A percentile compares a stretch with the other conserved stretches of the same genome.
Evolutionary conservation across 2,888 invertebrate species (phyloP).

Genomic region (Spisula solida): DNA sequence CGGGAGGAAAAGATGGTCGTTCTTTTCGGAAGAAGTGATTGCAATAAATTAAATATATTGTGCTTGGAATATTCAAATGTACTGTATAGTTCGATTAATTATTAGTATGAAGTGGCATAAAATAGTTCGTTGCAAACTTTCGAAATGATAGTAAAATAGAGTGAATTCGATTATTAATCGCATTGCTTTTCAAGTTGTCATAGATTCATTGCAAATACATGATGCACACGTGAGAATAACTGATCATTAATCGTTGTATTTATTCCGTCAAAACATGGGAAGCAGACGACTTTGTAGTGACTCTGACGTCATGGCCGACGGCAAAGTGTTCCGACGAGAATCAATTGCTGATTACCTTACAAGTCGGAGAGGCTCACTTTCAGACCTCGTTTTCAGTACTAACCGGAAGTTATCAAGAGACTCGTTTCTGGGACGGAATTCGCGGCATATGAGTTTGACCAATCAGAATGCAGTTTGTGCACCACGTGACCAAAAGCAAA

Average conservation of each 20-base stretch:
- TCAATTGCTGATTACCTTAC: conserved; percentile 61
- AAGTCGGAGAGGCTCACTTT: conserved; percentile 64
- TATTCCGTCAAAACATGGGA: conserved; percentile 12
- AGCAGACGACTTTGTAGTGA: conserved; percentile 62
- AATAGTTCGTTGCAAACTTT: background rate
- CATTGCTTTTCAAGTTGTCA: background rate
- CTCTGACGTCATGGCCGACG: conserved; percentile 43
- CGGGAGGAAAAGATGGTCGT: background rate
- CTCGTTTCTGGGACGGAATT: conserved; percentile 36
- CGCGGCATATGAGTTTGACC: conserved; percentile 58
- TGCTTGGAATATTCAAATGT: background rate
- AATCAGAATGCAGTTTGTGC: conserved; percentile 30
- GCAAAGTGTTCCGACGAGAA: conserved; percentile 50
- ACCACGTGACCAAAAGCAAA: conserved; percentile 51
- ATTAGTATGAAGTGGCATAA: background rate
- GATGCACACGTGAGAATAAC: too few relatives aligned
- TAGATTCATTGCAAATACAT: background rate
- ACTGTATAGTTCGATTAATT: background rate
- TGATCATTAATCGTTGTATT: background rate
- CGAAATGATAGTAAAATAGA: background rate
- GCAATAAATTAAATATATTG: background rate
- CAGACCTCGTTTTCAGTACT: conserved; percentile 63
- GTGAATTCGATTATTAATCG: background rate
- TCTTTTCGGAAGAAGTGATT: background rate
- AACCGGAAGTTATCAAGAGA: conserved; percentile 62